phyloP scores from a whole-genome alignment of 2,888 invertebrate species.

The Mesoligia furuncula region DNA sequence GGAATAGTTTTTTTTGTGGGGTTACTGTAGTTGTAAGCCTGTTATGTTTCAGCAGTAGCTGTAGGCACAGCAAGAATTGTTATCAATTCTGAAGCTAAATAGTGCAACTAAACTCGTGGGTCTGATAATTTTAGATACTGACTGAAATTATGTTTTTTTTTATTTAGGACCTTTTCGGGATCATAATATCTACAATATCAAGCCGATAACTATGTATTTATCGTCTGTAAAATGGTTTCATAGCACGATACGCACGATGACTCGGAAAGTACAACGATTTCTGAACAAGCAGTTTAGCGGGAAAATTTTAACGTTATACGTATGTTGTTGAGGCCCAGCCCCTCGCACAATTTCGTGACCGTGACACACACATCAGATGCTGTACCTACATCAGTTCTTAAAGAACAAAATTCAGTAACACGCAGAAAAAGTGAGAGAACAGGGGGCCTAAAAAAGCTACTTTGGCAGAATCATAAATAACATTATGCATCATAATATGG shows the following conservation, averaged over 20 bases:
- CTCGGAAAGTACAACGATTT: background rate
- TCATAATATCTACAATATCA: background rate
- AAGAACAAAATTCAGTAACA: background rate
- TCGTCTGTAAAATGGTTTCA: background rate
- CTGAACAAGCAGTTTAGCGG: background rate
- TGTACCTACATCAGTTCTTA: background rate
- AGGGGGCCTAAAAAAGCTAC: too few species aligned
- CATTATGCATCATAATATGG: too few species aligned
- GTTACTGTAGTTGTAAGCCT: background rate
- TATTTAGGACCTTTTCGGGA: too few species aligned
- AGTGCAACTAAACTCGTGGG: background rate
- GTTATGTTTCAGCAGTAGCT: background rate
- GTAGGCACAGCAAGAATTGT: too few species aligned
- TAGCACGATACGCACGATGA: background rate
- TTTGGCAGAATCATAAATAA: too few species aligned
- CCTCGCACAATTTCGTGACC: too few species aligned
- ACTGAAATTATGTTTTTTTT: too few species aligned
- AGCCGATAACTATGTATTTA: background rate
- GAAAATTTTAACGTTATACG: background rate
- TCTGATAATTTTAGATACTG: too few species aligned
- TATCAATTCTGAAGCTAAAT: background rate
- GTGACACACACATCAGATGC: background rate
- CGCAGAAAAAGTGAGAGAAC: background rate
- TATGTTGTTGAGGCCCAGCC: background rate
- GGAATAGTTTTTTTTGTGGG: constrained; percentile 11